A percentile compares a stretch with the other conserved stretches of the same genome.
phyloP scores from a whole-genome alignment of 1,140 invertebrate genomes.

The Asbolus verrucosus region DNA sequence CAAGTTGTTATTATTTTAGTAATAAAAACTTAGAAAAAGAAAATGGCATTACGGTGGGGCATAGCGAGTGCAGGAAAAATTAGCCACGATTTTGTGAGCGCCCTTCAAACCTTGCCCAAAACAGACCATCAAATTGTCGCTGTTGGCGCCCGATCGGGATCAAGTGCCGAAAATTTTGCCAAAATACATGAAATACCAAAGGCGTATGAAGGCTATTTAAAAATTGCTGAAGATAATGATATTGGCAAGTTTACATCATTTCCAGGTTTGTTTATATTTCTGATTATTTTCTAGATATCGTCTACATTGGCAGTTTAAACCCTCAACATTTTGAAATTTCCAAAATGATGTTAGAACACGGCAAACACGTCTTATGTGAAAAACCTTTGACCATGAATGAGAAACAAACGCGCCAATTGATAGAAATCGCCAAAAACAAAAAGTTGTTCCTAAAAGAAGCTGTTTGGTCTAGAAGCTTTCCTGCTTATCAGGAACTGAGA shows the following conservation, averaged over 20 bases:
- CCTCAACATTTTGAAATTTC: constrained; percentile 75
- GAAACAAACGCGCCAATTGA: constrained; percentile 73
- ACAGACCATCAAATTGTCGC: constrained; percentile 78
- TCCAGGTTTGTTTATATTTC: background rate
- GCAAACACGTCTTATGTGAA: constrained; percentile 87
- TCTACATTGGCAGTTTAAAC: constrained; percentile 82
- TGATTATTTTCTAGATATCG: constrained; percentile 73
- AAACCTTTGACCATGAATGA: constrained; percentile 84
- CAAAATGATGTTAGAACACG: constrained; percentile 78
- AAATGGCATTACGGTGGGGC: constrained; percentile 71
- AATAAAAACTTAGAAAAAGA: background rate
- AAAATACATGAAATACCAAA: constrained; percentile 75
- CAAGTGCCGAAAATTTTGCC: constrained; percentile 80
- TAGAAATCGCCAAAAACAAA: constrained; percentile 72
- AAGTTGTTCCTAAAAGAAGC: constrained; percentile 87
- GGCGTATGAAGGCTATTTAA: constrained; percentile 80
- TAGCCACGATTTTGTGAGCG: constrained; percentile 82
- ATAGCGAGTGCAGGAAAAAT: constrained; percentile 80
- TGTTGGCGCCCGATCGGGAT: constrained; percentile 78
- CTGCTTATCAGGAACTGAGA: constrained; percentile 76
- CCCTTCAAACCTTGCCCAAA: constrained; percentile 73
- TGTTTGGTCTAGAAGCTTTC: constrained; percentile 87
- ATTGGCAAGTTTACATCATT: constrained; percentile 73
- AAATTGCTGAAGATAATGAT: constrained; percentile 79
- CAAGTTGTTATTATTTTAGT: too few relatives aligned